Evolutionary conservation across 2,797 vertebrate genomes (phyloP), one percentile per base, ranked within the genome.

Genomic region (Phalloptychus januarius): DNA sequence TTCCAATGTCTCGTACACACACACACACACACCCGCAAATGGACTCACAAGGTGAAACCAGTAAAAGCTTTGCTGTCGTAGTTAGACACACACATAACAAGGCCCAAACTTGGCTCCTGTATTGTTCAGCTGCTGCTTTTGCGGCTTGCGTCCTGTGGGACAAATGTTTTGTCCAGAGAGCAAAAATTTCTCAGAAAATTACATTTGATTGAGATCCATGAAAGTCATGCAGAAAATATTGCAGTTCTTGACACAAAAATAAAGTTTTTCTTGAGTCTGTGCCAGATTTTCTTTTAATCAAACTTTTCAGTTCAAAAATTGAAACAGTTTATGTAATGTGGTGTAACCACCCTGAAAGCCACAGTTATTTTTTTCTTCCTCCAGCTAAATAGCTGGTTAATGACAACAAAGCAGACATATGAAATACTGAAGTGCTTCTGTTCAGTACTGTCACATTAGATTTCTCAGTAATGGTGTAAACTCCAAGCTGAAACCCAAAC

Each of bases 151-250:
- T 77, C 56, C 72, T 79, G 1, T 20, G 76, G 67, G 58, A 45
- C 79, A 73, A 85, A 79, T 86, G 76, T 82, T 90, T 84, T 87
- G 63, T 86, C 76, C 85, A 84, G 78, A 86, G 54, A 58, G 45
- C 63, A 74, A 81, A 83, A 72, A 56, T 79, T 44, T 71, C 40
- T 83, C 80, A 77, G 89, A 79, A 86, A 81, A 77, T n/a, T 65
- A 61, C 80, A 81, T 93, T 89, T 89, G 84, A 84, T 86, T 73
- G 31, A 78, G 48, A 50, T 71, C 86, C 89, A 90, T 6, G 38
- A 25, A 79, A 73, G 82, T 84, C 77, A 46, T 33, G 28, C 74
- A 61, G 83, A 58, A 76, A 83, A 80, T 85, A 88, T 78, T 13
- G 40, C 79, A 87, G 83, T 73, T 71, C 46, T 40, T 50, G 18